A percentile compares a stretch with the other conserved stretches of the same genome.
phyloP scores from a whole-genome alignment of 1,140 invertebrate species.

The Liolophura sinensis region DNA sequence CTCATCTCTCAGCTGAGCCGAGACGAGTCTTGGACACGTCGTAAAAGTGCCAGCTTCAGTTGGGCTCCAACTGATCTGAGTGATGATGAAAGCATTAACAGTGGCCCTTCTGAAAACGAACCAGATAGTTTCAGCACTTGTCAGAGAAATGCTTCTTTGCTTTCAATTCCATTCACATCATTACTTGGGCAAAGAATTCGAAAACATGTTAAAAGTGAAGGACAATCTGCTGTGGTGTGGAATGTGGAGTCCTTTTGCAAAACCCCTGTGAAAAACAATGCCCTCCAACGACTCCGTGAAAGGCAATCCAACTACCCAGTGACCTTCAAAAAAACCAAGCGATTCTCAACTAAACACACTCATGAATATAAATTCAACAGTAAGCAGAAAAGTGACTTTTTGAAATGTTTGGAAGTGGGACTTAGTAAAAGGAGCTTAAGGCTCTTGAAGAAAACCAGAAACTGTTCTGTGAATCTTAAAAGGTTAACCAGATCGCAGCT shows the following conservation, averaged over 20 bases:
- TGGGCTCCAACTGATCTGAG: slow-evolving; percentile 19
- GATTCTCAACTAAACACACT: slow-evolving; percentile 21
- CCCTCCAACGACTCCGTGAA: slow-evolving; percentile 35
- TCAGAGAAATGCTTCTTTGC: slow-evolving; percentile 30
- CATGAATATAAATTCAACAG: slow-evolving; percentile 43
- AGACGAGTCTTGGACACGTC: slow-evolving; percentile 19
- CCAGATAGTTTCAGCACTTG: slow-evolving; percentile 18
- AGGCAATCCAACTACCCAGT: slow-evolving; percentile 33
- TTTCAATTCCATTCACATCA: slow-evolving; percentile 42
- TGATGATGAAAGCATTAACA: slow-evolving; percentile 13
- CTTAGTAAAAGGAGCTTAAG: slow-evolving; percentile 30
- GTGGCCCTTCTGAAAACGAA: slow-evolving; percentile 15
- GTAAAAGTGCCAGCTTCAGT: slow-evolving; percentile 19
- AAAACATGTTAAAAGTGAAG: slow-evolving; percentile 40
- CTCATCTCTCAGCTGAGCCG: slow-evolving; percentile 48
- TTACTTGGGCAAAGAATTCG: slow-evolving; percentile 42
- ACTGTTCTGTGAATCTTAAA: slow-evolving; percentile 29
- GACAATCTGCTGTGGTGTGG: slow-evolving; percentile 28
- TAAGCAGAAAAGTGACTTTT: slow-evolving; percentile 31
- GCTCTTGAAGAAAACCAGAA: slow-evolving; percentile 25
- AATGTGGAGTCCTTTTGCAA: slow-evolving; percentile 44
- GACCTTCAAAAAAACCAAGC: slow-evolving; percentile 23
- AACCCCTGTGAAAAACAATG: slow-evolving; percentile 37
- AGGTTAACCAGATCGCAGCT: slow-evolving; percentile 31
- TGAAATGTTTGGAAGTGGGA: slow-evolving; percentile 27